Percentiles rank a stretch among this genome's conserved stretches.
Conservation (phyloP, 2,113 vertebrate species). For the Epinephelus fuscoguttatus region DNA sequence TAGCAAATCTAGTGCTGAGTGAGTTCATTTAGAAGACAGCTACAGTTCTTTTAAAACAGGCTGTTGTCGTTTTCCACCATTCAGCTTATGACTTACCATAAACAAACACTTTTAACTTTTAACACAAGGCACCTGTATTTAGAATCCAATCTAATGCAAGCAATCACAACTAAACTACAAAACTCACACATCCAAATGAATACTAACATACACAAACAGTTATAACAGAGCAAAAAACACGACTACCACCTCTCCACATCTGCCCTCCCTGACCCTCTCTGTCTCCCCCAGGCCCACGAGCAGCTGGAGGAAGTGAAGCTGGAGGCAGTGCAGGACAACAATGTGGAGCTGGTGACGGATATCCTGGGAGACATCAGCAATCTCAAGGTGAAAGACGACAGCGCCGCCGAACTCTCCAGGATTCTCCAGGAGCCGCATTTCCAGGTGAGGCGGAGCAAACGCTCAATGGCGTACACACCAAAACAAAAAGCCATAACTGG, state of each 20-base stretch:
- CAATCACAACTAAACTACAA: neutral
- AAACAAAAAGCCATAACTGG: too few relatives aligned
- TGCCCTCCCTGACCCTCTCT: conserved; percentile 20
- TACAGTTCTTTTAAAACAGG: conserved; percentile 20
- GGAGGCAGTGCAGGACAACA: conserved; percentile 98
- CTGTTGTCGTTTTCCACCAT: conserved; percentile 27
- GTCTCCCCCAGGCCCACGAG: conserved; percentile 89
- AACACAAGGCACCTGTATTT: neutral
- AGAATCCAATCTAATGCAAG: neutral
- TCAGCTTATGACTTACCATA: conserved; percentile 9
- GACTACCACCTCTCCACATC: neutral
- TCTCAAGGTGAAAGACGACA: conserved; percentile 90
- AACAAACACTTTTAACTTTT: conserved; percentile 28
- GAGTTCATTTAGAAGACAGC: conserved; percentile 33
- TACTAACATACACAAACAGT: neutral
- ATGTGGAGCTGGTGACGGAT: conserved; percentile 95
- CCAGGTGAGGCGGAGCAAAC: conserved; percentile 84
- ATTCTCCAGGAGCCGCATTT: conserved; percentile 98
- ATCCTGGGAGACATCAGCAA: conserved; percentile 95
- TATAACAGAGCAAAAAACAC: neutral
- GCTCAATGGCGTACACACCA: neutral
- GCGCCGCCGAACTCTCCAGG: conserved; percentile 90
- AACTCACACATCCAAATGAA: conserved; percentile 4
- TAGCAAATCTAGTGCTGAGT: neutral
- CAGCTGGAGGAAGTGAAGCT: conserved; percentile 95